These are phyloP conservation scores for Chrysomela aeneicollis DNA, from an alignment of 2,888 invertebrate genomes.

Conservation along the genomic window DNA sequence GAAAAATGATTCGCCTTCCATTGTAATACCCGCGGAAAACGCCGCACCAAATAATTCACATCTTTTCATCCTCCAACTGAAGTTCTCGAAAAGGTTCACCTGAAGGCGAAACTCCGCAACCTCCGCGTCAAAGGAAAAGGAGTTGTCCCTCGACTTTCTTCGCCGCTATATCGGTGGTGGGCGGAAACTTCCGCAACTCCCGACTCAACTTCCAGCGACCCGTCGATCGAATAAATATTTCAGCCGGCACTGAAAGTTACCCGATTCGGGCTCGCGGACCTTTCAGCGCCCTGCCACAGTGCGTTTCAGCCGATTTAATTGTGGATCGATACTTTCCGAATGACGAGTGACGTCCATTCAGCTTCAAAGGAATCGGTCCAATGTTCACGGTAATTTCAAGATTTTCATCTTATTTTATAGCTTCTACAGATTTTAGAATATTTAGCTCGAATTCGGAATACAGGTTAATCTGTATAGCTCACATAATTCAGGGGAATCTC, in stretches of 20 bases:
- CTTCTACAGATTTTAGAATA: too few relatives aligned
- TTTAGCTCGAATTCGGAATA: too few relatives aligned
- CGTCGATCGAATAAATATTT: slow-evolving; percentile 7
- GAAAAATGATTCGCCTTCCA: too few relatives aligned
- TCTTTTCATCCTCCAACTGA: neutral
- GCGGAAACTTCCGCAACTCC: neutral
- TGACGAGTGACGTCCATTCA: neutral
- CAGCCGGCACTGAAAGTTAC: neutral
- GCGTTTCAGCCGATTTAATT: neutral
- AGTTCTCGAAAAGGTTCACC: neutral
- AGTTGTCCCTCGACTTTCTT: neutral
- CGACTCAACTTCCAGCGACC: neutral
- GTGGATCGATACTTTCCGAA: neutral
- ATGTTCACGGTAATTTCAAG: too few relatives aligned
- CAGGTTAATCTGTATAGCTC: too few relatives aligned
- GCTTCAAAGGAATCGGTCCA: neutral
- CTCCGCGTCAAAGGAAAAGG: neutral
- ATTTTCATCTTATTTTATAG: too few relatives aligned
- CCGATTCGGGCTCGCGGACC: neutral
- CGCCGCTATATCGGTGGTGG: neutral
- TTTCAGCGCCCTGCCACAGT: neutral
- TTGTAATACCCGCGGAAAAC: too few relatives aligned
- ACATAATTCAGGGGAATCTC: too few relatives aligned
- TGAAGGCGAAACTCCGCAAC: neutral
- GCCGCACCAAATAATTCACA: neutral